These are phyloP conservation scores for Lysandra bellargus DNA, from an alignment of 2,888 invertebrate species.

Conservation along the genomic window DNA sequence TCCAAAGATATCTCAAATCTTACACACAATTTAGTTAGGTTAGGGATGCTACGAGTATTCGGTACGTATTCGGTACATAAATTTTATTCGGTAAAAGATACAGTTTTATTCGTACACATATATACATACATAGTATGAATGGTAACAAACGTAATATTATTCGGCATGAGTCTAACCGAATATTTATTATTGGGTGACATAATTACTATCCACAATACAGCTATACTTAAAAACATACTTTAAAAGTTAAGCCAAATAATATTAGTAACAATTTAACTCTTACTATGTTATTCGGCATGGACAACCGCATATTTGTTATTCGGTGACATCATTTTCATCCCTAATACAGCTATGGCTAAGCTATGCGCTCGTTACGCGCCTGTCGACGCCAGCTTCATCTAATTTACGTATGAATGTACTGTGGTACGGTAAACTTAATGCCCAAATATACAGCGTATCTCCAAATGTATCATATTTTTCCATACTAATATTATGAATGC, in stretches of 20 bases:
- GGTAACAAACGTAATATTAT: too few relatives aligned
- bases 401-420: conserved; percentile 30
- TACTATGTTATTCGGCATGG: not conserved
- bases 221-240: too few relatives aligned
- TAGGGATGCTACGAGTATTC: conserved; percentile 1
- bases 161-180: too few relatives aligned
- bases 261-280: not conserved
- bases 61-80: not conserved
- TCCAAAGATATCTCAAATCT: conserved; percentile 13
- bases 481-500: too few relatives aligned
- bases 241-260: not conserved
- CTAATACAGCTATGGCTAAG: conserved; percentile 5
- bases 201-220: too few relatives aligned
- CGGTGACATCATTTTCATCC: not conserved
- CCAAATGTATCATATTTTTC: not conserved
- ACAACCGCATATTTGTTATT: not conserved
- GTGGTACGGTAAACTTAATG: conserved; percentile 1
- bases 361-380: conserved; percentile 30
- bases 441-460: not conserved
- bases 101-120: too few relatives aligned
- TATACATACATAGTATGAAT: too few relatives aligned
- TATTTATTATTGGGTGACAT: too few relatives aligned
- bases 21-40: not conserved
- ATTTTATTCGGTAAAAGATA: not conserved
- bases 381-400: conserved; percentile 28